Conservation (phyloP, 2,888 invertebrate species). For the Lymantria dispar region DNA sequence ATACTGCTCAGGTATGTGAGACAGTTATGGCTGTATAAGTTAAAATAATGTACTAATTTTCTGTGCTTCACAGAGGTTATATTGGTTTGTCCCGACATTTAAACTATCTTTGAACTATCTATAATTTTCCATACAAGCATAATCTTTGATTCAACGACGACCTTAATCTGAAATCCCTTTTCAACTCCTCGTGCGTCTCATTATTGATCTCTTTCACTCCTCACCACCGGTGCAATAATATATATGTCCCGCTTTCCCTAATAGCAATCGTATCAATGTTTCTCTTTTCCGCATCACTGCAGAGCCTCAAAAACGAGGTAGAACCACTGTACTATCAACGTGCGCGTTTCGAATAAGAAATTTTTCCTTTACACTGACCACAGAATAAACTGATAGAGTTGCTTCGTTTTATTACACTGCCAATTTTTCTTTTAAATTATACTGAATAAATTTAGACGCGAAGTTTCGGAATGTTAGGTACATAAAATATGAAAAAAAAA, state of each 20-base stretch:
- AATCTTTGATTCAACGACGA: constrained; percentile 79
- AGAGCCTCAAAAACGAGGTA: constrained; percentile 81
- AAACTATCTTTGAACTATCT: constrained; percentile 34
- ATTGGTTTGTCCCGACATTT: neutral
- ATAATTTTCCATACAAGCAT: constrained; percentile 53
- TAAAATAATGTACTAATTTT: neutral
- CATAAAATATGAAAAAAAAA: too few species aligned
- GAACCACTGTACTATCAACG: constrained; percentile 68
- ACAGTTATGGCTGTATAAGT: too few species aligned
- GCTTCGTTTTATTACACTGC: constrained; percentile 32
- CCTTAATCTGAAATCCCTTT: constrained; percentile 83
- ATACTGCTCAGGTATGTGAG: too few species aligned
- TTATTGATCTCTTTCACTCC: constrained; percentile 83
- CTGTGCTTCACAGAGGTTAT: constrained; percentile 12
- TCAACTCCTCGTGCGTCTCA: constrained; percentile 82
- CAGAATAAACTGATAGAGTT: constrained; percentile 45
- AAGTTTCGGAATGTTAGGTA: constrained; percentile 12
- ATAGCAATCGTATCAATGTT: constrained; percentile 33
- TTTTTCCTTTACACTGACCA: constrained; percentile 64
- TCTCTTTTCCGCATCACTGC: constrained; percentile 73
- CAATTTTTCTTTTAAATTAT: constrained; percentile 28
- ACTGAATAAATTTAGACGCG: constrained; percentile 23
- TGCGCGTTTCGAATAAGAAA: constrained; percentile 67
- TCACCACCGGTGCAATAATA: constrained; percentile 82
- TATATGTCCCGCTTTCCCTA: constrained; percentile 46